Percentiles rank a stretch among this genome's conserved stretches.
Conservation (phyloP, 2,888 invertebrate genomes). For the Steinernema carpocapsae region DNA sequence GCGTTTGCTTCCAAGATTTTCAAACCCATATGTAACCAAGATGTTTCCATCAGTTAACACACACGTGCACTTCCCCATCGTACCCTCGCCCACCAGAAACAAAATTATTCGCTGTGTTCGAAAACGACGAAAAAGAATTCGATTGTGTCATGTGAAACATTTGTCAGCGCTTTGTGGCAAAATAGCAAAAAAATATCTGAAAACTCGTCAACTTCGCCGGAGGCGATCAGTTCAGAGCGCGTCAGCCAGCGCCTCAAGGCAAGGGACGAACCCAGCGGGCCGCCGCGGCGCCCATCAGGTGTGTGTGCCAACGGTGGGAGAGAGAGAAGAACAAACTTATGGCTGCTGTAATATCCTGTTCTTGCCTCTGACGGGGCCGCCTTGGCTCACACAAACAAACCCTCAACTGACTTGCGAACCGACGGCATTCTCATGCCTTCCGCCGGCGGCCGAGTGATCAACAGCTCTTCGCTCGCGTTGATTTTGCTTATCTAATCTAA, state of each 20-base stretch:
- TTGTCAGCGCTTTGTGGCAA: conserved; percentile 14
- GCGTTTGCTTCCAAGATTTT: neutral
- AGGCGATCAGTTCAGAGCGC: conserved; percentile 2
- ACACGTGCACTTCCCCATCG: conserved; percentile 5
- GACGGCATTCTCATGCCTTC: conserved; percentile 33
- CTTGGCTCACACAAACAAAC: conserved; percentile 34
- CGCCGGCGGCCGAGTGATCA: conserved; percentile 1
- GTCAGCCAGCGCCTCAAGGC: neutral
- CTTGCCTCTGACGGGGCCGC: conserved; percentile 32
- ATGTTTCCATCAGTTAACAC: neutral
- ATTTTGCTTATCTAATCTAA: too few relatives aligned
- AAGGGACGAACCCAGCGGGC: neutral
- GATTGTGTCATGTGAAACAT: conserved; percentile 33
- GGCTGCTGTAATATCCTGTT: conserved; percentile 33
- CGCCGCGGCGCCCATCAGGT: conserved; percentile 17
- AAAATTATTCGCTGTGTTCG: neutral
- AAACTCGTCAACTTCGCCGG: neutral
- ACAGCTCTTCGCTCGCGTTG: neutral
- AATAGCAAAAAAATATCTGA: conserved; percentile 24
- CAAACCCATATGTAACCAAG: neutral
- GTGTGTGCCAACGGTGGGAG: conserved; percentile 16
- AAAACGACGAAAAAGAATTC: neutral
- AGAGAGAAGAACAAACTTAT: conserved; percentile 24
- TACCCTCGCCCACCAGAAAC: neutral
- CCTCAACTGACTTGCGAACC: conserved; percentile 29